Percentiles rank a stretch among this genome's conserved stretches.
Conservation (phyloP, 2,113 vertebrate species). For the Aegypius monachus region DNA sequence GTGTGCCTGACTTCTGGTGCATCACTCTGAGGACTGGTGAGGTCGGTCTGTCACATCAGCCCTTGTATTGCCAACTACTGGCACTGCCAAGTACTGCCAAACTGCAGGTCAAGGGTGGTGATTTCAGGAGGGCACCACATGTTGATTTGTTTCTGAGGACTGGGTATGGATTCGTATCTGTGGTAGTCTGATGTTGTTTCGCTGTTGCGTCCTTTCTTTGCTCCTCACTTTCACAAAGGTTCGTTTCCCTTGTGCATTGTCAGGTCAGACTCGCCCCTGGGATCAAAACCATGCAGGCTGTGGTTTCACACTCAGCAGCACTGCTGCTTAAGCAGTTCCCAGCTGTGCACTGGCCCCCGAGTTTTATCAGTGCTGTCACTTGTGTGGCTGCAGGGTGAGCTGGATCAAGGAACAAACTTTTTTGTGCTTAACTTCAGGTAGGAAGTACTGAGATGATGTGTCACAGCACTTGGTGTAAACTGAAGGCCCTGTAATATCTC, state of each 20-base stretch:
- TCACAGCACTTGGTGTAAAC: not conserved
- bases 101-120: not conserved
- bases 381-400: not conserved
- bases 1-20: not conserved
- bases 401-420: not conserved
- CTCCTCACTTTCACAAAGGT: not conserved
- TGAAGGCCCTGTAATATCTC: not conserved
- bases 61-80: not conserved
- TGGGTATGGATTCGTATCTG: not conserved
- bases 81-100: not conserved
- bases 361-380: rapidly evolving
- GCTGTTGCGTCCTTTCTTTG: not conserved
- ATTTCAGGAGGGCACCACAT: rapidly evolving
- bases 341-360: not conserved
- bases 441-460: not conserved
- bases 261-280: not conserved
- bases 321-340: not conserved
- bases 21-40: rapidly evolving
- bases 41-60: not conserved
- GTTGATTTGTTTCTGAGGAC: not conserved
- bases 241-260: rapidly evolving
- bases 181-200: not conserved
- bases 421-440: not conserved
- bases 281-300: not conserved
- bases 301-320: not conserved